Base-by-base conservation (phyloP, 2,797 vertebrate genomes). In the Craterocephalus amniculus region DNA sequence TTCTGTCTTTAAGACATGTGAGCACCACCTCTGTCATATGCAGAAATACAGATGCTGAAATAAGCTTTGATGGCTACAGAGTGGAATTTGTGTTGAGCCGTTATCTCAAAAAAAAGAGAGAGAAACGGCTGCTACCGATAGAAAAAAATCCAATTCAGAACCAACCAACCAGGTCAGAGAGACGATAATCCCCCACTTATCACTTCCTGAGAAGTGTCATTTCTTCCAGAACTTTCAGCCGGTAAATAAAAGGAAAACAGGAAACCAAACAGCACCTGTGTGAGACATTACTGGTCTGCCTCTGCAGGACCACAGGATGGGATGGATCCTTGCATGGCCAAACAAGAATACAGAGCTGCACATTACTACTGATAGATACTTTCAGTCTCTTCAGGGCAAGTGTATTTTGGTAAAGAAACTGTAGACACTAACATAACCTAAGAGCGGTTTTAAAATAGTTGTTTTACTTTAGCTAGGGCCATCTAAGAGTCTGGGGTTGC, bases 251-350 rank as follows among this genome's bases (percentile, higher is more conserved):
- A 49, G 22, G 38, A 36, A 58, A 43, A 35, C 79, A 77, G 77
- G 64, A 85, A 82, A 55, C 52, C 48, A 55, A 73, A 65, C 56
- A 8, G n/a, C 12, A 10, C 54, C 58, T 71, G 73, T 65, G 64
- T 2, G 54, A 51, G 32, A 43, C 6, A 43, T 55, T 67, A 27
- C 38, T 0, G 16, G 20, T 57, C 43, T 43, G 12, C 10, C 1
- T 58, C 14, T 11, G 0, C 0, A 24, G 11, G 34, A 8, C 40
- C 6, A n/a, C 43, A 45, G 7, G 43, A 45, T 45, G 18, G 3
- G 43, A 45, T 40, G 36, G 52, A 34, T 26, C 16, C 32, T 14
- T 12, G 2, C 24, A 14, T 4, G 43, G 4, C 0, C 1, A 48
- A 4, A 3, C 7, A 48, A 48, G 43, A 48, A 4, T 2, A 45